Conservation (phyloP, 2,888 invertebrate genomes). For the Sinotaia quadrata region DNA sequence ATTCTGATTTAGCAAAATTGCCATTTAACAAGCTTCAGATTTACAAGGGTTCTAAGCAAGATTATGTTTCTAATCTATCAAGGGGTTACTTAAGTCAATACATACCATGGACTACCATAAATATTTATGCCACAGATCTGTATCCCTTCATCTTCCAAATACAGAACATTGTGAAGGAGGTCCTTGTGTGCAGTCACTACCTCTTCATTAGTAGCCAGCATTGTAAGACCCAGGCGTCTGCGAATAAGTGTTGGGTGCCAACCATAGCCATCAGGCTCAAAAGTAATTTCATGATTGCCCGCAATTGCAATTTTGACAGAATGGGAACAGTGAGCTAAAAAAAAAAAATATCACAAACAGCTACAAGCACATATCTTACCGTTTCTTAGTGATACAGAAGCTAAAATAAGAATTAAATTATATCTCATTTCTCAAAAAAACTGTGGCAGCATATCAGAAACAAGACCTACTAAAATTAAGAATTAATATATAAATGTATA, state of each 20-base stretch:
- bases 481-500: neutral
- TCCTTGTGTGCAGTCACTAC: conserved; percentile 52
- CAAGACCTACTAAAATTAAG: neutral
- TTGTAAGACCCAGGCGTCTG: conserved; percentile 14
- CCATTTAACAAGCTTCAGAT: no score
- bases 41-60: no score
- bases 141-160: conserved; percentile 81
- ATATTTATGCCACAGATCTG: conserved; percentile 82
- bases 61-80: no score
- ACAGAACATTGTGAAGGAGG: conserved; percentile 82
- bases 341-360: neutral
- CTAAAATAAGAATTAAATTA: no score
- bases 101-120: conserved; percentile 85
- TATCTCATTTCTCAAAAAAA: no score
- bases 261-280: conserved; percentile 19
- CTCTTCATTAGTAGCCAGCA: neutral
- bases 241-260: neutral
- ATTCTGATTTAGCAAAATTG: no score
- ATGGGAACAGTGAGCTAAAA: conserved; percentile 79
- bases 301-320: conserved; percentile 85
- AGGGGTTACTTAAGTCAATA: neutral
- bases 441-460: no score
- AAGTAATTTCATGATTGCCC: conserved; percentile 82
- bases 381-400: no score
- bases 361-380: no score